A percentile compares a stretch with the other conserved stretches of the same genome.
These are phyloP conservation scores for Porphyrio hochstetteri DNA, from an alignment of 2,113 vertebrate genomes.

Conservation along the genomic window DNA sequence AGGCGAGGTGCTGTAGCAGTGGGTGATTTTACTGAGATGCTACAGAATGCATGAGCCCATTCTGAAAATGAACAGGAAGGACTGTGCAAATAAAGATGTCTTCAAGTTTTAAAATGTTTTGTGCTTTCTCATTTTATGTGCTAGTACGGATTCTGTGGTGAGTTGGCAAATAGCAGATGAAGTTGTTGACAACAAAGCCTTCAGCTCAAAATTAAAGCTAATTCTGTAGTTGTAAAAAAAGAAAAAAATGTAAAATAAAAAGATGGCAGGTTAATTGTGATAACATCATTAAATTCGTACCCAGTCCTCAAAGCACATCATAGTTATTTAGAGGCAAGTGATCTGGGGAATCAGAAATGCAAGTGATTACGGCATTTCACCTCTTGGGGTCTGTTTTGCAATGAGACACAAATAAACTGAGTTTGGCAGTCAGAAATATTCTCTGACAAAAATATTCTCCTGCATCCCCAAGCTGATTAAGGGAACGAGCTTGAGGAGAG, in stretches of 20 bases:
- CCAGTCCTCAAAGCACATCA: constrained; percentile 47
- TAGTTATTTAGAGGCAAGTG: constrained; percentile 40
- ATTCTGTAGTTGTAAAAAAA: neutral
- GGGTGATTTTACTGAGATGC: neutral
- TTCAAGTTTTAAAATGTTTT: constrained; percentile 2
- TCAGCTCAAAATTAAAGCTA: constrained; percentile 10
- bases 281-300: constrained; percentile 45
- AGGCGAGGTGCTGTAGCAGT: neutral
- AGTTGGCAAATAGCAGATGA: constrained; percentile 26
- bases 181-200: constrained; percentile 37
- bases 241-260: constrained; percentile 1
- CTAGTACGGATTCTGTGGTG: constrained; percentile 7
- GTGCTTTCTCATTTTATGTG: constrained; percentile 6
- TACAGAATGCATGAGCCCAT: neutral
- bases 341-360: constrained; percentile 47
- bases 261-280: constrained; percentile 53
- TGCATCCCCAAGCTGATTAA: constrained; percentile 52
- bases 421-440: constrained; percentile 52
- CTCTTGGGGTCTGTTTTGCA: constrained; percentile 46
- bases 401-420: constrained; percentile 54
- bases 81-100: neutral
- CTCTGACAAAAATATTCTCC: constrained; percentile 44
- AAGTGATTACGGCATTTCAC: constrained; percentile 50
- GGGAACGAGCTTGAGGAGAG: constrained; percentile 13
- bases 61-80: neutral